Percentiles rank a stretch among this genome's conserved stretches.
phyloP scores from a whole-genome alignment of 2,113 vertebrate genomes.

The Lepisosteus oculatus region DNA sequence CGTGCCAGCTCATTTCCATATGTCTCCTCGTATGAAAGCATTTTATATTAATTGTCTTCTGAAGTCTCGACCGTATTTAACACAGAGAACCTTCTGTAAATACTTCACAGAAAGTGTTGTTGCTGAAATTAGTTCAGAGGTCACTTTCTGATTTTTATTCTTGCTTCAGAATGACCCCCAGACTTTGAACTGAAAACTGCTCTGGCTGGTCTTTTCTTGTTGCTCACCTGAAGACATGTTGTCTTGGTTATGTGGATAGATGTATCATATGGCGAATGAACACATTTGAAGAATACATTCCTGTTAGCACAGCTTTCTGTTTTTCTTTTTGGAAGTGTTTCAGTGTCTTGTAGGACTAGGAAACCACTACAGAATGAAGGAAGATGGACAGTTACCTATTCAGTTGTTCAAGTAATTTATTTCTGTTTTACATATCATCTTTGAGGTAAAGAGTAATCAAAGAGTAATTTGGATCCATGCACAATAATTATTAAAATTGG shows the following conservation, averaged over 20 bases:
- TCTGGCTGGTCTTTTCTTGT: neutral
- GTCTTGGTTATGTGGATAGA: neutral
- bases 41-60: too few relatives aligned
- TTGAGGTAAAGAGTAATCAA: neutral
- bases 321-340: neutral
- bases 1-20: too few relatives aligned
- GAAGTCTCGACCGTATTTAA: too few relatives aligned
- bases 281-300: neutral
- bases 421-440: neutral
- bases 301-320: neutral
- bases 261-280: constrained; percentile 10
- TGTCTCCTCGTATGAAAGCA: too few relatives aligned
- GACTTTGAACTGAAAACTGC: neutral
- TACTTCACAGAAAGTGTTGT: too few relatives aligned
- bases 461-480: too few relatives aligned
- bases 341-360: neutral
- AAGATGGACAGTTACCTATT: constrained; percentile 1
- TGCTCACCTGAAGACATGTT: neutral
- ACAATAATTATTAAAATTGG: too few relatives aligned
- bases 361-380: neutral
- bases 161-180: too few relatives aligned
- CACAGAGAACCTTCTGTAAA: too few relatives aligned
- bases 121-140: too few relatives aligned
- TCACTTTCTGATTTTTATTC: too few relatives aligned
- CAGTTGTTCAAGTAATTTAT: constrained; percentile 8